These are phyloP conservation scores for Umimayanthus chanpuru DNA, from an alignment of 92 coral and sea anemone genomes.

Conservation along the genomic window DNA sequence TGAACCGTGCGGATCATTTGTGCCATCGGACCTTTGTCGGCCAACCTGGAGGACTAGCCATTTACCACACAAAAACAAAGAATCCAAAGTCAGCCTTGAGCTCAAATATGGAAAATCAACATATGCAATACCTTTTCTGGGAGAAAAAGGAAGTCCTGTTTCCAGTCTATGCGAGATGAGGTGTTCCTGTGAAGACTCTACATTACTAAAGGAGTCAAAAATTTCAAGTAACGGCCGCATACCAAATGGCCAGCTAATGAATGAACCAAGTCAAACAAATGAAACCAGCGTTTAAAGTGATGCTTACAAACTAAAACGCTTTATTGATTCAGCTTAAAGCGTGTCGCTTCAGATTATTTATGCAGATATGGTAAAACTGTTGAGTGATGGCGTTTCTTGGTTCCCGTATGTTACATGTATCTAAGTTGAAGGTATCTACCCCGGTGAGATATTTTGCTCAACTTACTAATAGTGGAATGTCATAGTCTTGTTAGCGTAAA, in stretches of 20 bases:
- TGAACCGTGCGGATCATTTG: not conserved
- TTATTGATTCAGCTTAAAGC: not conserved
- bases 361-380: too few relatives aligned
- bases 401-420: too few relatives aligned
- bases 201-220: not conserved
- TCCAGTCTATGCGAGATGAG: not conserved
- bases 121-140: not conserved
- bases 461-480: too few relatives aligned
- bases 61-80: not conserved
- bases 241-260: constrained; percentile 22
- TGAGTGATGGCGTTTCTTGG: too few relatives aligned
- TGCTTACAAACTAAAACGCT: not conserved
- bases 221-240: constrained; percentile 9
- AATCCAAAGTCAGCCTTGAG: not conserved
- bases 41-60: constrained; percentile 20
- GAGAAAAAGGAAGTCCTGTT: not conserved
- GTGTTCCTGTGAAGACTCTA: constrained; percentile 17
- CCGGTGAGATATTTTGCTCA: too few relatives aligned
- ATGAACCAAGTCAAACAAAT: not conserved
- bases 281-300: constrained; percentile 18
- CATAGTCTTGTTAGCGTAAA: too few relatives aligned
- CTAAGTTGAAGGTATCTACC: too few relatives aligned
- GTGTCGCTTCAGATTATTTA: not conserved
- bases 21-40: not conserved
- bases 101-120: not conserved